Evolutionary conservation across 2,888 invertebrate species (phyloP).

Genomic region (Drosophila parthenogenetica): DNA sequence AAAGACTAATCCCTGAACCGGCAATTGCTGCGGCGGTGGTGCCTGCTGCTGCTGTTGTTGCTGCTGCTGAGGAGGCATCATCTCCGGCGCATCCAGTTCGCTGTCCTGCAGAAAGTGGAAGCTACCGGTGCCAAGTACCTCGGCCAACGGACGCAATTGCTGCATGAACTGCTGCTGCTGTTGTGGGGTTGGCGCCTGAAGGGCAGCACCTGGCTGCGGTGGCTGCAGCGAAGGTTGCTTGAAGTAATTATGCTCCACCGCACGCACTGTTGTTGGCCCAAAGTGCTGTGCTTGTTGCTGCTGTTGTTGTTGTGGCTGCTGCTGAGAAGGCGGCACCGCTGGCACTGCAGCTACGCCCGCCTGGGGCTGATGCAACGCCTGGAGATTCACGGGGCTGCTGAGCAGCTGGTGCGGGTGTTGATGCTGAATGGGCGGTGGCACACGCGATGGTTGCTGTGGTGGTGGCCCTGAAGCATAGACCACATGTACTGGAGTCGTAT

Average conservation of each 20-base stretch:
- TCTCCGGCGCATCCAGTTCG: conserved; percentile 91
- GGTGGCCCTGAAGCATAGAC: conserved; percentile 60
- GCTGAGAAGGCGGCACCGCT: conserved; percentile 33
- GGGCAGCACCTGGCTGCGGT: conserved; percentile 45
- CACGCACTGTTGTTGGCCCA: conserved; percentile 87
- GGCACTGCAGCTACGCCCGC: conserved; percentile 48
- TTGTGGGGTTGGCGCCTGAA: conserved; percentile 86
- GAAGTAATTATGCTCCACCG: conserved; percentile 88
- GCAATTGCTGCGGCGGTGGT: conserved; percentile 61
- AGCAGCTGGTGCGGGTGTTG: conserved; percentile 72
- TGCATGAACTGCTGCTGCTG: conserved; percentile 88
- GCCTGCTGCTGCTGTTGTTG: conserved; percentile 53
- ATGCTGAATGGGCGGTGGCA: conserved; percentile 49
- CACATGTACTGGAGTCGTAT: conserved; percentile 80
- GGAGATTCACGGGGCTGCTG: conserved; percentile 74
- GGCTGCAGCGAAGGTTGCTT: conserved; percentile 78
- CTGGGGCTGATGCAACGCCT: conserved; percentile 64
- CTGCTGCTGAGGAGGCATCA: conserved; percentile 64
- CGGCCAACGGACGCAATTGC: conserved; percentile 89
- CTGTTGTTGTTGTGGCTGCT: conserved; percentile 54
- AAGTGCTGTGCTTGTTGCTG: conserved; percentile 65
- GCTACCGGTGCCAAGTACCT: conserved; percentile 91
- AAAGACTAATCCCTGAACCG: conserved; percentile 69
- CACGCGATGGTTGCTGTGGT: conserved; percentile 72
- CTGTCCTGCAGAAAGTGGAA: conserved; percentile 96